phyloP scores from a whole-genome alignment of 2,113 vertebrate genomes.

The Tragelaphus strepsiceros region DNA sequence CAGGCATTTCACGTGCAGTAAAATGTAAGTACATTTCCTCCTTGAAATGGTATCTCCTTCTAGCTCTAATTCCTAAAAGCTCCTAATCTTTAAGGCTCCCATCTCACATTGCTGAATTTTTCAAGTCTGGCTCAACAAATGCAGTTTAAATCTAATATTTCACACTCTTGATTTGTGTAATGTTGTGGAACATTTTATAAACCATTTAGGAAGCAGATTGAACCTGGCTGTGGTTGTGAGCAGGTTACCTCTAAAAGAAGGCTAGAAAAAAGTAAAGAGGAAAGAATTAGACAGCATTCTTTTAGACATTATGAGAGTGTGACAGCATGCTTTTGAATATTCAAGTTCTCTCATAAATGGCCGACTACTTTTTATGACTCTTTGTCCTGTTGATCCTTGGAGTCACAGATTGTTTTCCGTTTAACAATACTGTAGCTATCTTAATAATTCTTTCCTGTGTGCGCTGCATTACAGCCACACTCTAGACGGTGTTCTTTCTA shows the following conservation, averaged over 20 bases:
- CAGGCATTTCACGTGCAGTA: slow-evolving; percentile 63
- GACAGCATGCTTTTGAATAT: neutral
- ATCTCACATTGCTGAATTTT: neutral
- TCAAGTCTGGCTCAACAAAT: neutral
- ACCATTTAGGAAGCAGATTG: neutral
- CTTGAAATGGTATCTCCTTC: neutral
- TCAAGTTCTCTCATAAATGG: neutral
- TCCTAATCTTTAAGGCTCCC: neutral
- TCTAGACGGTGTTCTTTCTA: neutral
- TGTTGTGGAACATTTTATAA: neutral
- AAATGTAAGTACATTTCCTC: slow-evolving; percentile 65
- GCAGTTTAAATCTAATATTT: neutral
- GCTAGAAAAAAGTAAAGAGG: neutral
- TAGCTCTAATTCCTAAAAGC: neutral
- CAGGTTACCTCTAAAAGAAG: neutral
- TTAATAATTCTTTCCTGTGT: neutral
- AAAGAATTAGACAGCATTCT: neutral
- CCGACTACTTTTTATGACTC: neutral
- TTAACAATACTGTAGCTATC: neutral
- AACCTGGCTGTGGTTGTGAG: neutral
- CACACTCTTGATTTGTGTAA: neutral
- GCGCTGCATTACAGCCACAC: neutral
- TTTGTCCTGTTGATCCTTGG: neutral
- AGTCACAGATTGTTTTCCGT: neutral
- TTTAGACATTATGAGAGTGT: neutral